Percentiles rank a stretch among this genome's conserved stretches.
phyloP scores from a whole-genome alignment of 2,113 vertebrate species.

The Ursus arctos region DNA sequence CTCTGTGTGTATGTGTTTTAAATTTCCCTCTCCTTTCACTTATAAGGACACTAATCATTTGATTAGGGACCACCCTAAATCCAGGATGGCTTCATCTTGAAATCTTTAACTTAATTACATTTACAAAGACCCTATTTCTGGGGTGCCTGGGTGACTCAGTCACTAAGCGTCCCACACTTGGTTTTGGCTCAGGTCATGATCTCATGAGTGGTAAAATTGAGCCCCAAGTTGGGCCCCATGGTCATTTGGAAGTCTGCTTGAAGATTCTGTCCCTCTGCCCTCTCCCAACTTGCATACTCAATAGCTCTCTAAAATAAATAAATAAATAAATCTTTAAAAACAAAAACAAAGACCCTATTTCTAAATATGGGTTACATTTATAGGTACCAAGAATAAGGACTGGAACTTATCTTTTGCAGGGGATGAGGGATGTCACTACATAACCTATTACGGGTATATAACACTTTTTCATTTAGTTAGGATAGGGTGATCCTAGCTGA shows the following conservation, averaged over 20 bases:
- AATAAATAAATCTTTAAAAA: neutral
- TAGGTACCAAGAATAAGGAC: neutral
- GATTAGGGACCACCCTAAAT: conserved; percentile 10
- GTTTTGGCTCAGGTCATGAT: neutral
- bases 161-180: neutral
- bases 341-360: conserved; percentile 2
- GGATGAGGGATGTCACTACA: neutral
- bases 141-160: neutral
- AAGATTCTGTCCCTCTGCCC: too few species aligned
- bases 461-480: conserved; percentile 43
- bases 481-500: neutral
- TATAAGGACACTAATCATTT: neutral
- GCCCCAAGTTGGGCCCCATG: too few species aligned
- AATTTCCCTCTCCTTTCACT: conserved; percentile 2
- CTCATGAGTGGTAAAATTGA: neutral
- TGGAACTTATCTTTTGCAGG: neutral
- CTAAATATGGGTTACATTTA: neutral
- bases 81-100: neutral
- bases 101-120: conserved; percentile 12
- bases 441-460: neutral
- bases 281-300: too few species aligned
- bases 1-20: neutral
- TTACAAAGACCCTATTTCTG: neutral
- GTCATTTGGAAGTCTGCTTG: too few species aligned
- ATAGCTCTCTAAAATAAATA: neutral